phyloP scores from a whole-genome alignment of 2,888 invertebrate species.

The Drosophila hamatofila region DNA sequence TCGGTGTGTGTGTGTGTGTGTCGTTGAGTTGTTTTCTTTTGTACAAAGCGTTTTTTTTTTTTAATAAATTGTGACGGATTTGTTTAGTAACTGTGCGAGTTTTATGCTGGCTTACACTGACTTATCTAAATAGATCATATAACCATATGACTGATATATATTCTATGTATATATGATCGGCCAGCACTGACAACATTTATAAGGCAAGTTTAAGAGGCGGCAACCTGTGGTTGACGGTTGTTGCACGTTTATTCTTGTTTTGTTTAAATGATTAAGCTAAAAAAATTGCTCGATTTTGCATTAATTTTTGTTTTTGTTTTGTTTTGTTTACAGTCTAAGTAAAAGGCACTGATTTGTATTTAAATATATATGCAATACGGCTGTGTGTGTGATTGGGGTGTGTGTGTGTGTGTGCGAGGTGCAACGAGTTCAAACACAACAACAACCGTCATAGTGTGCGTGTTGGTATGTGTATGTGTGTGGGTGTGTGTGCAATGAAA shows the following conservation, averaged over 20 bases:
- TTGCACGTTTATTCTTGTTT: conserved; percentile 32
- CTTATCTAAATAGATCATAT: conserved; percentile 8
- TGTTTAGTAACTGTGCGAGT: conserved; percentile 57
- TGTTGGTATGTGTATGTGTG: conserved; percentile 9
- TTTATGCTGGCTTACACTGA: conserved; percentile 17
- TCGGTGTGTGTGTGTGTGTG: conserved; percentile 22
- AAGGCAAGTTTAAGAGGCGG: conserved; percentile 73
- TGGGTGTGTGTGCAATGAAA: conserved; percentile 52
- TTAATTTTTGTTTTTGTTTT: conserved; percentile 37
- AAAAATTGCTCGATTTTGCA: conserved; percentile 33
- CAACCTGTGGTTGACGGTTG: conserved; percentile 64
- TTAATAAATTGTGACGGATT: conserved; percentile 60
- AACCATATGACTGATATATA: too few species aligned
- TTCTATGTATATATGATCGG: conserved; percentile 6
- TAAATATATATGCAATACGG: conserved; percentile 37
- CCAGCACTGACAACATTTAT: conserved; percentile 46
- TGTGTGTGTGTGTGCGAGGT: conserved; percentile 60
- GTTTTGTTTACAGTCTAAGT: conserved; percentile 71
- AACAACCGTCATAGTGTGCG: conserved; percentile 63
- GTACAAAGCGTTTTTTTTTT: conserved; percentile 50
- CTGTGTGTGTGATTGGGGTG: conserved; percentile 10
- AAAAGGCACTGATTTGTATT: conserved; percentile 70
- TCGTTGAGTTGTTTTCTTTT: conserved; percentile 43
- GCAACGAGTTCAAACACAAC: conserved; percentile 68
- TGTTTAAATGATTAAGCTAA: conserved; percentile 43